These are phyloP conservation scores for Drosophila leonis DNA, from an alignment of 2,888 invertebrate species.

Conservation along the genomic window DNA sequence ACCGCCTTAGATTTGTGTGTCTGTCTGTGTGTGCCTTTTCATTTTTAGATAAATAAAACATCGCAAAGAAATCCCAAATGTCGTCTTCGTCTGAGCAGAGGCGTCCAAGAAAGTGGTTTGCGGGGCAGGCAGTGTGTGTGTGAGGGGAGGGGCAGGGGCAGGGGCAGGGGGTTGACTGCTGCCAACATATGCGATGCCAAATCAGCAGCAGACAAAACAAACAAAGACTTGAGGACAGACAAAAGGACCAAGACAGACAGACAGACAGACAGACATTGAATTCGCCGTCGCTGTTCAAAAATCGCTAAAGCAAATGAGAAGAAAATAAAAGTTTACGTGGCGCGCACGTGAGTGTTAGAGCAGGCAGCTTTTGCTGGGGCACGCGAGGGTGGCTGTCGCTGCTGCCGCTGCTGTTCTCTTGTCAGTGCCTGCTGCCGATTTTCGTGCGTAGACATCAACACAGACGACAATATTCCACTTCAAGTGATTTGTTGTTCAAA, in stretches of 20 bases:
- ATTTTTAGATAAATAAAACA: conserved; percentile 77
- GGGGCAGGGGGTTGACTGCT: conserved; percentile 1
- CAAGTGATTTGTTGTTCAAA: conserved; percentile 71
- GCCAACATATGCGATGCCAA: conserved; percentile 74
- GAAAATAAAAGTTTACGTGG: conserved; percentile 63
- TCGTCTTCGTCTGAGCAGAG: conserved; percentile 25
- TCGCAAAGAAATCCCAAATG: conserved; percentile 67
- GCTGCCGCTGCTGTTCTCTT: neutral
- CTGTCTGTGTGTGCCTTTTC: conserved; percentile 47
- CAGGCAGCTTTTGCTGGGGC: conserved; percentile 14
- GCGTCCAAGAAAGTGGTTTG: neutral
- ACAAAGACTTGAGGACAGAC: conserved; percentile 74
- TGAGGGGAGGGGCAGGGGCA: neutral
- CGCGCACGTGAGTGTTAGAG: conserved; percentile 51
- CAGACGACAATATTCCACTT: conserved; percentile 75
- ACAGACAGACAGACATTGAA: conserved; percentile 29
- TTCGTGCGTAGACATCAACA: conserved; percentile 62
- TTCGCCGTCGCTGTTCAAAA: conserved; percentile 47
- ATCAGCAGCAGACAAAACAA: conserved; percentile 78
- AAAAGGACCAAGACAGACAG: conserved; percentile 35
- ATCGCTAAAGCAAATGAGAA: conserved; percentile 53
- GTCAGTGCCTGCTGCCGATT: conserved; percentile 54
- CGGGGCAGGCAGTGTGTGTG: neutral
- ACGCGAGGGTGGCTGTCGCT: neutral
- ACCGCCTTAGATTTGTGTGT: conserved; percentile 27